Base-by-base conservation (phyloP, 1,140 invertebrate species). In the Diuraphis noxia region DNA sequence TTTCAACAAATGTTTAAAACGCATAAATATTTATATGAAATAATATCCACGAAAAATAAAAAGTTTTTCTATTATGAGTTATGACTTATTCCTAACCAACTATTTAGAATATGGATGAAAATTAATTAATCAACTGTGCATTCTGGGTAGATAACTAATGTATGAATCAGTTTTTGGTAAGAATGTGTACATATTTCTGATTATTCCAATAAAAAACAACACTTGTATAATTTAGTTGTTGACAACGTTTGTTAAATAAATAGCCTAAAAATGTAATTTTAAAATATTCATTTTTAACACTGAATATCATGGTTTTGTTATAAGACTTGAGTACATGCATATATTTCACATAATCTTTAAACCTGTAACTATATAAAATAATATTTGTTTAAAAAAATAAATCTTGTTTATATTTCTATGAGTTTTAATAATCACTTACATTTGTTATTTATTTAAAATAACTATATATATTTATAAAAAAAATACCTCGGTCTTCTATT, bases 1-100 rank as follows among this genome's bases (percentile, higher is more conserved):
- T 99, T 94, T 98, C 97, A 40, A 93, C 92, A 30, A 91, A 91
- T 52, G 89, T 91, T 5, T 90, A 79, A 90, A n/a, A 9, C 34
- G 21, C n/a, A 52, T 25, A 19, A n/a, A 84, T 46, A 72, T 72
- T 72, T 72, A 1, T 34, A 43, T 85, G 41, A 2, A 17, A 34
- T 72, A 72, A n/a, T 72, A 72, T 72, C 30, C 30, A n/a, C 17
- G 56, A 72, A 72, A 72, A 72, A 72, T 72, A 72, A 63, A 10
- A 30, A 72, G 10, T 17, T 72, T 72, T 72, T 34, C 56, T 49
- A 25, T 41, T 8, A 43, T 86, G 41, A 86, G 25, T 36, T 86
- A 86, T 86, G 41, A 86, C 38, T 36, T 86, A 86, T 52, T 86
- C 34, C 46, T 86, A 38, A 25, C 49, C 34, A 52, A 34, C 34